Percentiles rank a stretch among this genome's conserved stretches.
Evolutionary conservation across 2,888 invertebrate genomes (phyloP).

Genomic region (Trachelus stipa): DNA sequence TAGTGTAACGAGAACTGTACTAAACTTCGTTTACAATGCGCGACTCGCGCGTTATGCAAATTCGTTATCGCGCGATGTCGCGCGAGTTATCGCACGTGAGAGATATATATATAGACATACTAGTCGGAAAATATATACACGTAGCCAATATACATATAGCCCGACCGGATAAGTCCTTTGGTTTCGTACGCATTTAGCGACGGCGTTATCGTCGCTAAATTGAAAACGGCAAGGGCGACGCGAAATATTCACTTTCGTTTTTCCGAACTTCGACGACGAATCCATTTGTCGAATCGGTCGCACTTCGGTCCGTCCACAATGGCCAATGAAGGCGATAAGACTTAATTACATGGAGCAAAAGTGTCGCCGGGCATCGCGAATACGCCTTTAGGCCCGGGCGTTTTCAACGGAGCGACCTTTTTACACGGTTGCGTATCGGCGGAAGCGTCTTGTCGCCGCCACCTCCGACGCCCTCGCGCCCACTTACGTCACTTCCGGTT

Average conservation of each 20-base stretch:
- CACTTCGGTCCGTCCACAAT: slow-evolving; percentile 17
- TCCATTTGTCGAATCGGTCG: neutral
- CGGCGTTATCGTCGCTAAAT: neutral
- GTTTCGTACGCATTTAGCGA: neutral
- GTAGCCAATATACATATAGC: neutral
- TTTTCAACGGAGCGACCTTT: neutral
- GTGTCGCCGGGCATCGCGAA: neutral
- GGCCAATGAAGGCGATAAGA: slow-evolving; percentile 34
- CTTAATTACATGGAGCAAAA: slow-evolving; percentile 24
- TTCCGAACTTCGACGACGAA: neutral
- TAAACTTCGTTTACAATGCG: too few species aligned
- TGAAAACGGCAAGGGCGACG: neutral
- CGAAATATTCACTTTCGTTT: neutral
- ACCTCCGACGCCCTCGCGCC: neutral
- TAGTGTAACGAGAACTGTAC: too few species aligned
- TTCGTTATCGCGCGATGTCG: neutral
- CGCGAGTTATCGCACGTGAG: neutral
- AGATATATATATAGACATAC: neutral
- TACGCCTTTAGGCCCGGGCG: neutral
- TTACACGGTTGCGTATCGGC: neutral
- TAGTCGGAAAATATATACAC: neutral
- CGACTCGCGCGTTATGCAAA: neutral
- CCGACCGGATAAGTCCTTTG: neutral
- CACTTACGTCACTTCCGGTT: neutral
- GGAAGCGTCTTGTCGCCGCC: neutral